Percentiles rank a stretch among this genome's conserved stretches.
phyloP scores from a whole-genome alignment of 2,113 vertebrate species.

The Saccopteryx leptura region DNA sequence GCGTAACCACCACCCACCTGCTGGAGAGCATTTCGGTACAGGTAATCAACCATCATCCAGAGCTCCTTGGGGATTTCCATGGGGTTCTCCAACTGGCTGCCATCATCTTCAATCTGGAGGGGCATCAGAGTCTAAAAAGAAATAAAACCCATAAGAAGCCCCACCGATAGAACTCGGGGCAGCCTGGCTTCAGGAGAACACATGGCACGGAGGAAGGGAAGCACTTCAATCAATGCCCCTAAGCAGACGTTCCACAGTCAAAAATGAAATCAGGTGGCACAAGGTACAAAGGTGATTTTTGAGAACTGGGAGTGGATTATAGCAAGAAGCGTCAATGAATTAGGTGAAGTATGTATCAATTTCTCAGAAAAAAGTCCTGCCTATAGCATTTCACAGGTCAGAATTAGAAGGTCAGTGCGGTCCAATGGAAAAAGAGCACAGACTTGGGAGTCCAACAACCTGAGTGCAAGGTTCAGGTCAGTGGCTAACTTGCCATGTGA shows the following conservation, averaged over 20 bases:
- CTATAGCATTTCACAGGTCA: background rate
- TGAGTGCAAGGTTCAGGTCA: background rate
- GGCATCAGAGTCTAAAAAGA: constrained; percentile 88
- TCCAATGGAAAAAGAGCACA: constrained; percentile 8
- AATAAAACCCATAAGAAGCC: constrained; percentile 48
- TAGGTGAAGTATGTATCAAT: background rate
- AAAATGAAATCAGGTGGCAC: constrained; percentile 15
- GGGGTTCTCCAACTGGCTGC: constrained; percentile 88
- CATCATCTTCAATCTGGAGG: constrained; percentile 75
- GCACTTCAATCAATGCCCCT: background rate
- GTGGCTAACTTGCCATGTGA: constrained; percentile 9
- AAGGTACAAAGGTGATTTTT: constrained; percentile 19
- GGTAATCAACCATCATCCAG: constrained; percentile 98
- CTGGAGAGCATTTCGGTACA: constrained; percentile 93
- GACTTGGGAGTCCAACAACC: constrained; percentile 31
- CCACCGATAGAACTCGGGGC: background rate
- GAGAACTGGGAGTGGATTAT: background rate
- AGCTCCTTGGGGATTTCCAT: constrained; percentile 97
- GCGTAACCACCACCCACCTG: constrained; percentile 91
- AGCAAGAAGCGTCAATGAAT: constrained; percentile 25
- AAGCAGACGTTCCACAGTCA: background rate
- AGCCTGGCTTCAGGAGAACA: constrained; percentile 40
- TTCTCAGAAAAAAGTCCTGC: constrained; percentile 4
- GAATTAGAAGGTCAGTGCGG: background rate
- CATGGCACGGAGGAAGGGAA: background rate